Evolutionary conservation across 2,113 vertebrate species (phyloP).

Genomic region (Elaphurus davidianus): DNA sequence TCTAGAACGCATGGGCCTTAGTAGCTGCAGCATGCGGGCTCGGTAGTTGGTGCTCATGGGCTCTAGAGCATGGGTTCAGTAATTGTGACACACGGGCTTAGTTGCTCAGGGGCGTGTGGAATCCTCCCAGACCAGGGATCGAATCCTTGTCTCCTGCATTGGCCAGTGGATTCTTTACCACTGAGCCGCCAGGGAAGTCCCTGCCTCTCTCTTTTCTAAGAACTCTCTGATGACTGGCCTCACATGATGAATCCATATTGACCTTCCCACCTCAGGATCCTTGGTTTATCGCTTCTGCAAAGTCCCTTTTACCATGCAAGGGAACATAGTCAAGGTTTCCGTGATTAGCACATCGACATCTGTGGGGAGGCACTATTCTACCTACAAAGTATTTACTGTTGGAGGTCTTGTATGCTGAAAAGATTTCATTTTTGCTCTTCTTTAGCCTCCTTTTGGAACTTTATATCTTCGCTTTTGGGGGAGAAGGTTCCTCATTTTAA

Average conservation of each 20-base stretch:
- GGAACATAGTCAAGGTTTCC: background rate
- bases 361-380: background rate
- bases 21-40: background rate
- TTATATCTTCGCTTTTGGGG: background rate
- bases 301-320: background rate
- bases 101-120: background rate
- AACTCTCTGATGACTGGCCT: background rate
- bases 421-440: background rate
- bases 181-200: background rate
- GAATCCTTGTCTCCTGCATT: background rate
- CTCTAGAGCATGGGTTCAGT: background rate
- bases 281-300: background rate
- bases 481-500: background rate
- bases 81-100: background rate
- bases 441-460: background rate
- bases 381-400: background rate
- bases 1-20: accelerated
- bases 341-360: background rate
- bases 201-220: background rate
- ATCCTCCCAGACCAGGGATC: background rate
- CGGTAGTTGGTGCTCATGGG: background rate
- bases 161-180: background rate
- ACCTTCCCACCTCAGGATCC: background rate
- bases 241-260: background rate
- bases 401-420: background rate